Evolutionary conservation across 1,140 invertebrate genomes (phyloP).

Genomic region (Tetramorium alpestre): DNA sequence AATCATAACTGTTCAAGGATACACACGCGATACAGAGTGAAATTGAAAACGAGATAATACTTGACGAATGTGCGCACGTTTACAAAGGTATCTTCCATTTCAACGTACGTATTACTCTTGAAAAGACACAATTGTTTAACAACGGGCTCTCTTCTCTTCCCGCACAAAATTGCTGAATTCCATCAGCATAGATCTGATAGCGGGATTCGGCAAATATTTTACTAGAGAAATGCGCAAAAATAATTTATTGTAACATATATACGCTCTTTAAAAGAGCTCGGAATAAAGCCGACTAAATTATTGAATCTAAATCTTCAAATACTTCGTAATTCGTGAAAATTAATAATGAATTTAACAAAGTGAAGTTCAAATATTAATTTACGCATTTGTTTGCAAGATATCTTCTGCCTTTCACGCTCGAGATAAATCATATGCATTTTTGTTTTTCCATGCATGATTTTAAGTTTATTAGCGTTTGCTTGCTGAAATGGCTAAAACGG

Average conservation of each 20-base stretch:
- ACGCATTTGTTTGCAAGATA: not conserved
- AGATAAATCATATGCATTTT: not conserved
- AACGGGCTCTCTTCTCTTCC: not conserved
- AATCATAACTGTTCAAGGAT: slow-evolving; percentile 21
- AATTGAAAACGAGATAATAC: not conserved
- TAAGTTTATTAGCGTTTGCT: not conserved
- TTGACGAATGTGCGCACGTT: not conserved
- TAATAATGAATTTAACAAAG: not conserved
- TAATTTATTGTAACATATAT: not conserved
- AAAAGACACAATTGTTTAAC: slow-evolving; percentile 8
- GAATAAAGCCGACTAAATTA: not conserved
- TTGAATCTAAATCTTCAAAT: not conserved
- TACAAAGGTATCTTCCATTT: not conserved
- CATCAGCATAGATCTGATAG: not conserved
- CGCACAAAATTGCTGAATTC: slow-evolving; percentile 13
- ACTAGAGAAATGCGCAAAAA: not conserved
- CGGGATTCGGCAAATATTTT: not conserved
- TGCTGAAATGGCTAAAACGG: not conserved
- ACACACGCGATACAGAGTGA: not conserved
- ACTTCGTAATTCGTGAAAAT: not conserved
- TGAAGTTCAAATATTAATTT: not conserved
- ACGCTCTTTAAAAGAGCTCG: not conserved
- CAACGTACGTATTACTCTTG: slow-evolving; percentile 15
- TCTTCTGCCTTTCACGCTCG: not conserved
- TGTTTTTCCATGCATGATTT: not conserved